Conservation (phyloP, 2,797 vertebrate species). For the Alcedo quadribrachys region DNA sequence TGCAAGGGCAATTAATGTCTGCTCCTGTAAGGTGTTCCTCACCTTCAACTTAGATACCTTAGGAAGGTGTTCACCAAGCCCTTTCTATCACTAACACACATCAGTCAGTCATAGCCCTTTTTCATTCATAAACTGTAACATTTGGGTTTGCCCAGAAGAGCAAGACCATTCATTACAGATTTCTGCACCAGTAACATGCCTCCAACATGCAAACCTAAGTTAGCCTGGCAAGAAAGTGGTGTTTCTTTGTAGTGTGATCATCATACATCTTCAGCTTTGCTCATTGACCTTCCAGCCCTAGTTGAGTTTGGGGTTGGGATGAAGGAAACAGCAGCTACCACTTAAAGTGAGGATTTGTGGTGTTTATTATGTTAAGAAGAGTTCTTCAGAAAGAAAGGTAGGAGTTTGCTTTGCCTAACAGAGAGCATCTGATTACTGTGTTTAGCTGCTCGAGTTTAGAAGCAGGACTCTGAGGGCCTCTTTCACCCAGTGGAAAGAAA, state of each 20-base stretch:
- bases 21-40: background rate
- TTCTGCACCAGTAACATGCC: background rate
- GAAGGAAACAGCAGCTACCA: background rate
- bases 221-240: background rate
- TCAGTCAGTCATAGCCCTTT: background rate
- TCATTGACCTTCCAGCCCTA: background rate
- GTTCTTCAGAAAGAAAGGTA: background rate
- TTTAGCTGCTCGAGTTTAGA: background rate
- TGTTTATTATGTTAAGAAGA: background rate
- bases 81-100: background rate
- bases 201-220: background rate
- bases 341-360: background rate
- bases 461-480: background rate
- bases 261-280: background rate
- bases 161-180: background rate
- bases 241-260: background rate
- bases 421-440: background rate
- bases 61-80: background rate
- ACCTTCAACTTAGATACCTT: background rate
- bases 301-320: background rate
- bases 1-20: background rate
- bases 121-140: background rate
- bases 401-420: background rate
- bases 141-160: background rate
- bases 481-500: background rate